phyloP scores from a whole-genome alignment of 2,113 vertebrate species.

The Nyctereutes procyonoides region DNA sequence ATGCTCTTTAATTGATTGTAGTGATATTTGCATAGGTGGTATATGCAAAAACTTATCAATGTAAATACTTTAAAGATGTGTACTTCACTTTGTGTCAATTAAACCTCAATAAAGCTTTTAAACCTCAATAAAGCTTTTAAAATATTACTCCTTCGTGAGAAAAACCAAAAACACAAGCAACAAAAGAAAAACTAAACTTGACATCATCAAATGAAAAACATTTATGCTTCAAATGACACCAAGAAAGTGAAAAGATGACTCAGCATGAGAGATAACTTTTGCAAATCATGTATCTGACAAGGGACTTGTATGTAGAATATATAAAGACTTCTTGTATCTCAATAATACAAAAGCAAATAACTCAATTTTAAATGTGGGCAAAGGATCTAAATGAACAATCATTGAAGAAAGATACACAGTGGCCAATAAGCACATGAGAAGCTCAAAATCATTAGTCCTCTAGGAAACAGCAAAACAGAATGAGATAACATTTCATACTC shows the following conservation, averaged over 20 bases:
- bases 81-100: neutral
- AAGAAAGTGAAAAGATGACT: neutral
- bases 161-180: neutral
- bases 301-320: neutral
- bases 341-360: neutral
- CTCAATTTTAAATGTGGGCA: neutral
- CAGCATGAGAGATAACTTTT: neutral
- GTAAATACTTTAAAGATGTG: neutral
- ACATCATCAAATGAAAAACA: neutral
- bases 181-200: neutral
- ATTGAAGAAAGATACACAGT: neutral
- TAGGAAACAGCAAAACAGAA: neutral
- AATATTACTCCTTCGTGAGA: neutral
- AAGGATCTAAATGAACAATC: neutral
- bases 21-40: neutral
- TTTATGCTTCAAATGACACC: neutral
- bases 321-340: neutral
- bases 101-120: neutral
- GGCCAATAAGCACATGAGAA: neutral
- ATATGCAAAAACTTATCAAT: neutral
- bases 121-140: neutral
- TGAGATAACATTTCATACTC: neutral
- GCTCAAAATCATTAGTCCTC: neutral
- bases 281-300: neutral
- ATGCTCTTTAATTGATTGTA: neutral